These are phyloP conservation scores for Lophura swinhoii DNA, from an alignment of 2,797 vertebrate genomes.

Conservation along the genomic window DNA sequence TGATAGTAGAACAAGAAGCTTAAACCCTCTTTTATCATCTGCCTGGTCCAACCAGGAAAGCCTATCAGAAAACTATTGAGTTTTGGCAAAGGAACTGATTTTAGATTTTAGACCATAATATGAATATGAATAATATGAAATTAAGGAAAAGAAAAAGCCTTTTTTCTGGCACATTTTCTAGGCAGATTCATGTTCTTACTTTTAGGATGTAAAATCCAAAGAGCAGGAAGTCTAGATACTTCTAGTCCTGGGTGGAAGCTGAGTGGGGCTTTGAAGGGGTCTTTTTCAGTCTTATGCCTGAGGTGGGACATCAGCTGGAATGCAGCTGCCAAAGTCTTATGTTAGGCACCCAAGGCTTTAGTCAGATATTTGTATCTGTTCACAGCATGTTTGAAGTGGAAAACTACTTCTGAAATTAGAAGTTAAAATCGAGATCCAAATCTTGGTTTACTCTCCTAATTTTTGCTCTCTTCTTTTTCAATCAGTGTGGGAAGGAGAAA, in stretches of 20 bases:
- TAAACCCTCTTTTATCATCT: neutral
- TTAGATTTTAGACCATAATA: neutral
- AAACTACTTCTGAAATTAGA: conserved; percentile 22
- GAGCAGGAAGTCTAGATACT: neutral
- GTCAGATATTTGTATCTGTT: neutral
- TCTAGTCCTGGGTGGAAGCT: neutral
- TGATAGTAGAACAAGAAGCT: neutral
- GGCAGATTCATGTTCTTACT: neutral
- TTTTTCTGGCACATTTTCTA: neutral
- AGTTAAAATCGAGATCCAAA: conserved; percentile 33
- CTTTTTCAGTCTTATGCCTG: neutral
- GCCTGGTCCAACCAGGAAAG: neutral
- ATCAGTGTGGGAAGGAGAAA: conserved; percentile 57
- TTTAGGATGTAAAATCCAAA: neutral
- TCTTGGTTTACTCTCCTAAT: conserved; percentile 38
- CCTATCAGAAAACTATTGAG: neutral
- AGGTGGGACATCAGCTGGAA: neutral
- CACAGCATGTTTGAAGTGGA: conserved; percentile 3
- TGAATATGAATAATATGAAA: neutral
- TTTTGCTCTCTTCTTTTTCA: conserved; percentile 62
- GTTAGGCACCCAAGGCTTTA: neutral
- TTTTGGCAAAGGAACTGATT: neutral
- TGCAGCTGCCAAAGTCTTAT: neutral
- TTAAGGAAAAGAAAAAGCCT: neutral
- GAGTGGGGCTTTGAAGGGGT: neutral